These are phyloP conservation scores for Anastrepha ludens DNA, from an alignment of 1,140 invertebrate genomes.

Conservation along the genomic window DNA sequence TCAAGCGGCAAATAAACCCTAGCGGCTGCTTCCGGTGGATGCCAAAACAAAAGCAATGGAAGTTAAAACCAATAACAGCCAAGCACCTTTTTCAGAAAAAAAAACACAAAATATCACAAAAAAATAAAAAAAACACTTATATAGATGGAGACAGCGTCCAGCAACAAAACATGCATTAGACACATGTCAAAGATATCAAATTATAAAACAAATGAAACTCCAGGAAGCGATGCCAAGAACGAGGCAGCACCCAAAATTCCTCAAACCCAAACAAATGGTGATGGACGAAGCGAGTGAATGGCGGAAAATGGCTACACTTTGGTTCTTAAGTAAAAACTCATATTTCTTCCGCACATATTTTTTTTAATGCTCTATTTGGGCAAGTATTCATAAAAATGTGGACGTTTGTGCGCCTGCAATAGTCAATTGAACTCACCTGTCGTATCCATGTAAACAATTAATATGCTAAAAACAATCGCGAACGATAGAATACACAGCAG, in stretches of 20 bases:
- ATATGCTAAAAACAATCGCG: constrained; percentile 80
- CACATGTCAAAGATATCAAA: constrained; percentile 38
- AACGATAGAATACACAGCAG: constrained; percentile 80
- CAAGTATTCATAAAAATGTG: background rate
- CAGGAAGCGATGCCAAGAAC: constrained; percentile 11
- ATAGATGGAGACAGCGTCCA: background rate
- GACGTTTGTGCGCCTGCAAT: background rate
- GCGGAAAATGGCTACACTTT: too few species aligned
- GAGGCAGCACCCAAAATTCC: background rate
- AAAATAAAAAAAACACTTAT: background rate
- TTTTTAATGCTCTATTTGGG: too few species aligned
- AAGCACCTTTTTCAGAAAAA: background rate
- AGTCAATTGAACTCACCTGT: constrained; percentile 76
- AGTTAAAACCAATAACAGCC: background rate
- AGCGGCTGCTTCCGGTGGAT: constrained; percentile 11
- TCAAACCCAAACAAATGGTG: background rate
- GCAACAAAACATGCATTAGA: background rate
- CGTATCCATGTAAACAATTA: constrained; percentile 81
- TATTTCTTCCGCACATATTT: too few species aligned
- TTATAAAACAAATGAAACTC: constrained; percentile 24
- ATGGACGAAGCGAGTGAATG: background rate
- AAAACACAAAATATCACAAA: background rate
- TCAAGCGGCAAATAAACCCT: background rate
- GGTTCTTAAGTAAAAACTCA: too few species aligned
- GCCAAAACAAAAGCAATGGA: background rate